A percentile compares a stretch with the other conserved stretches of the same genome.
Conservation (phyloP, 2,113 vertebrate species). For the Cyanistes caeruleus region DNA sequence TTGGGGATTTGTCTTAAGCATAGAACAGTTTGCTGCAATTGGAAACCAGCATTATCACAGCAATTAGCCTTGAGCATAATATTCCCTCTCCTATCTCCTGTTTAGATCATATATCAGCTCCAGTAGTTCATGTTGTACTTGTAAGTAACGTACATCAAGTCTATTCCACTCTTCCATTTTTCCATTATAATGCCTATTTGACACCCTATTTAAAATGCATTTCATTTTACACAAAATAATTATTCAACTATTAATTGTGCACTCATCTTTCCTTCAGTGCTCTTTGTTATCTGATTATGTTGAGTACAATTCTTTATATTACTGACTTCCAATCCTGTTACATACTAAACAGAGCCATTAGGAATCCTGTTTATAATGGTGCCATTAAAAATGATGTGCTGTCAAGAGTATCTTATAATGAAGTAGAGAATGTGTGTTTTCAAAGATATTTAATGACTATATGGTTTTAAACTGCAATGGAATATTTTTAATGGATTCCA, state of each 20-base stretch:
- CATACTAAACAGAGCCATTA: slow-evolving; percentile 59
- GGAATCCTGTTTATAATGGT: slow-evolving; percentile 67
- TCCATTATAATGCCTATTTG: slow-evolving; percentile 22
- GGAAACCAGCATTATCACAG: slow-evolving; percentile 59
- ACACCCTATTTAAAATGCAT: not conserved
- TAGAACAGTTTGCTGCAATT: slow-evolving; percentile 53
- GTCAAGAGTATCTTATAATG: slow-evolving; percentile 70
- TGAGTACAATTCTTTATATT: not conserved
- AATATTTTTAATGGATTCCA: slow-evolving; percentile 71
- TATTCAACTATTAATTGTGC: slow-evolving; percentile 64
- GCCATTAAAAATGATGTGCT: slow-evolving; percentile 76
- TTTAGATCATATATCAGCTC: slow-evolving; percentile 66
- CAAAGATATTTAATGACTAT: slow-evolving; percentile 72
- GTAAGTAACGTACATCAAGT: slow-evolving; percentile 40
- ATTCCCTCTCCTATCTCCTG: slow-evolving; percentile 54
- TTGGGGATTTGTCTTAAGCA: not conserved
- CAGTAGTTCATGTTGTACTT: slow-evolving; percentile 25
- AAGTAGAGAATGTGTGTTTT: slow-evolving; percentile 60
- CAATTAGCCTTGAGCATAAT: slow-evolving; percentile 61
- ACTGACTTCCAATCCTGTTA: slow-evolving; percentile 34
- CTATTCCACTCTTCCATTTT: slow-evolving; percentile 48
- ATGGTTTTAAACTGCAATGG: slow-evolving; percentile 60
- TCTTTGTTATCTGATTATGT: slow-evolving; percentile 37
- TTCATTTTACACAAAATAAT: slow-evolving; percentile 39
- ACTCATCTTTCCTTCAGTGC: slow-evolving; percentile 1